Evolutionary conservation across 2,113 vertebrate species (phyloP).

Genomic region (Podarcis muralis): DNA sequence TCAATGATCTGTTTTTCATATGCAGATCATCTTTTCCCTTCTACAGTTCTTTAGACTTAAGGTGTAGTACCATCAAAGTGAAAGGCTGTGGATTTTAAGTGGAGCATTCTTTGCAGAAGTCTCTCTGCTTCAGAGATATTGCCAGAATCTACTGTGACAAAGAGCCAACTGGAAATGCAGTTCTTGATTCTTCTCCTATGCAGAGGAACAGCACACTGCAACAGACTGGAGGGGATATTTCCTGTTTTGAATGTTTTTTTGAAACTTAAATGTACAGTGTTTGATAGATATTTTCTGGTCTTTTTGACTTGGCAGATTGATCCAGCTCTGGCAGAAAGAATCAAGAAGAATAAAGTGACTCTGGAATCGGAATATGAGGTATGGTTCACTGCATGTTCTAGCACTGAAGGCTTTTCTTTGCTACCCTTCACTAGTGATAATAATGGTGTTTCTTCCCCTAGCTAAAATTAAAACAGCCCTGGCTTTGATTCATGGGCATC

Average conservation of each 20-base stretch:
- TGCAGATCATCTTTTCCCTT: background rate
- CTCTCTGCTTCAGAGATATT: background rate
- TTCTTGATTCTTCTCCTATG: background rate
- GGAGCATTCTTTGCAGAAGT: background rate
- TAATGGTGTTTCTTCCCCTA: conserved; percentile 52
- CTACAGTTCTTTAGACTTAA: background rate
- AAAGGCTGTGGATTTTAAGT: background rate
- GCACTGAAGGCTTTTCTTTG: conserved; percentile 46
- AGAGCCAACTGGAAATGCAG: background rate
- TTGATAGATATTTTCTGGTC: conserved; percentile 20
- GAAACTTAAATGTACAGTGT: background rate
- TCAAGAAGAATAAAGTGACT: conserved; percentile 76
- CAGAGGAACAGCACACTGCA: background rate
- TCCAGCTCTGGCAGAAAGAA: conserved; percentile 81
- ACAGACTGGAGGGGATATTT: background rate
- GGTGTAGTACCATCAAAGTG: background rate
- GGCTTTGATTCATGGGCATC: conserved; percentile 55
- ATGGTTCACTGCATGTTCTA: conserved; percentile 51
- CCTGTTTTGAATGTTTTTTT: background rate
- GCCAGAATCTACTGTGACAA: background rate
- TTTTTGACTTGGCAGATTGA: conserved; percentile 78
- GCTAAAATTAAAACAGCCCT: conserved; percentile 69
- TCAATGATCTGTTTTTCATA: background rate
- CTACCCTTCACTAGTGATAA: conserved; percentile 38
- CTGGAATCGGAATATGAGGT: conserved; percentile 93